A percentile compares a stretch with the other conserved stretches of the same genome.
phyloP scores from a whole-genome alignment of 2,113 vertebrate genomes.

The Telmatochromis sp. region DNA sequence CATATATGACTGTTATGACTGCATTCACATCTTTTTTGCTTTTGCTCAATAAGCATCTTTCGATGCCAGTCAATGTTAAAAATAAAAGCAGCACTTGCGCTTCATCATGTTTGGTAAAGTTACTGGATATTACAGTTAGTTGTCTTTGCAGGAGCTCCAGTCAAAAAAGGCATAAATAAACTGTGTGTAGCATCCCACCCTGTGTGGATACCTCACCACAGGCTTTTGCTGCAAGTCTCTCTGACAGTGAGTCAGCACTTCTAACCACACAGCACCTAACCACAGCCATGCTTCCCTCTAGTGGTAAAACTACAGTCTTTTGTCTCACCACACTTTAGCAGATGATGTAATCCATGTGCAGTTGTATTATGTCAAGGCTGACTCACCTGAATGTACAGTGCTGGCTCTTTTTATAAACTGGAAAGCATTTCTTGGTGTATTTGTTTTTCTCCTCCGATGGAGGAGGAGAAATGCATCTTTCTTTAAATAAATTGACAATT shows the following conservation, averaged over 20 bases:
- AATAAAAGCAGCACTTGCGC: not conserved
- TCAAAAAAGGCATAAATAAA: not conserved
- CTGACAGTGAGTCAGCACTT: constrained; percentile 48
- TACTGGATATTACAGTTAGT: not conserved
- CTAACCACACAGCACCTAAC: not conserved
- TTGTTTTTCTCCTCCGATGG: not conserved
- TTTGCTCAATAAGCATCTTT: not conserved
- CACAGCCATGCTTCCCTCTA: constrained; percentile 14
- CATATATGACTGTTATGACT: not conserved
- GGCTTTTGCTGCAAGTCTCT: not conserved
- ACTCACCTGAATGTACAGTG: not conserved
- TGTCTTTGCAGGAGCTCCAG: not conserved
- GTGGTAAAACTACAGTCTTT: not conserved
- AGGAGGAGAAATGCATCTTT: not conserved
- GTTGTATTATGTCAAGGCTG: not conserved
- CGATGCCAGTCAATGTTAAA: not conserved
- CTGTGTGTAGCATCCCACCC: not conserved
- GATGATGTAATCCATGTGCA: not conserved
- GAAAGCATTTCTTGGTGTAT: not conserved
- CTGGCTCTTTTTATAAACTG: not conserved
- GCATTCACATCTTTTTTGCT: not conserved
- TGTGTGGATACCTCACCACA: not conserved
- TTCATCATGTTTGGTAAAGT: not conserved
- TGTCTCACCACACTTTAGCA: not conserved
- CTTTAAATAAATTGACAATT: not conserved